Percentiles rank a stretch among this genome's conserved stretches.
Evolutionary conservation across 2,113 vertebrate species (phyloP).

Genomic region (Lonchura striata): DNA sequence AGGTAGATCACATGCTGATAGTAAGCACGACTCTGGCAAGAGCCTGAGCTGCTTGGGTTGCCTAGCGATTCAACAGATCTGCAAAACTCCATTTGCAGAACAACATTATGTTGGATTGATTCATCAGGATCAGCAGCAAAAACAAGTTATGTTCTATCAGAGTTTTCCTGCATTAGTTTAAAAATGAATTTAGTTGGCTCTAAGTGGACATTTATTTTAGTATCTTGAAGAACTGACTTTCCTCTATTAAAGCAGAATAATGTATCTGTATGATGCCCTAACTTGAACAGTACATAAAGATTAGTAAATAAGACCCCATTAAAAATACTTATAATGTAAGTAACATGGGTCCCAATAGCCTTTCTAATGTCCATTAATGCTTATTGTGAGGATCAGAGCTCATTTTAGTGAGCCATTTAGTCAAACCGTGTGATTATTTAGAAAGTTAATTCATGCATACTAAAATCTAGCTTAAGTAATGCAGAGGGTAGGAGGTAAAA

Average conservation of each 20-base stretch:
- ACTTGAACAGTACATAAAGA: slow-evolving; percentile 79
- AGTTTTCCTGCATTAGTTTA: slow-evolving; percentile 66
- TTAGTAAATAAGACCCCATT: slow-evolving; percentile 83
- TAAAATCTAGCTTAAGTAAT: slow-evolving; percentile 85
- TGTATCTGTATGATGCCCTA: slow-evolving; percentile 72
- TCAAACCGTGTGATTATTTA: slow-evolving; percentile 85
- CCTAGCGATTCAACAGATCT: slow-evolving; percentile 10
- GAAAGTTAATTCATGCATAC: slow-evolving; percentile 87
- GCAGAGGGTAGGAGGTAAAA: slow-evolving; percentile 84
- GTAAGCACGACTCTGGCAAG: neutral
- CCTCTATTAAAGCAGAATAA: slow-evolving; percentile 70
- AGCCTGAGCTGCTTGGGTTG: slow-evolving; percentile 13
- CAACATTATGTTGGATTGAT: slow-evolving; percentile 65
- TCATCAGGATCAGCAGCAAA: slow-evolving; percentile 54
- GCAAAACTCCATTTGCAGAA: slow-evolving; percentile 57
- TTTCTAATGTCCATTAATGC: slow-evolving; percentile 85
- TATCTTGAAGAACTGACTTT: slow-evolving; percentile 71
- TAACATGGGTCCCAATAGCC: slow-evolving; percentile 80
- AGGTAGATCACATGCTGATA: neutral
- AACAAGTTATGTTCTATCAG: slow-evolving; percentile 59
- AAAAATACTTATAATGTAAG: slow-evolving; percentile 81
- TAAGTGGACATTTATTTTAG: slow-evolving; percentile 75
- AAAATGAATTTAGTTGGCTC: slow-evolving; percentile 69
- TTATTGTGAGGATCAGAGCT: slow-evolving; percentile 83
- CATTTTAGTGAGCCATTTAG: slow-evolving; percentile 85